Evolutionary conservation across 2,797 vertebrate genomes (phyloP), one percentile per base, ranked within the genome.

Genomic region (Danionella dracula): DNA sequence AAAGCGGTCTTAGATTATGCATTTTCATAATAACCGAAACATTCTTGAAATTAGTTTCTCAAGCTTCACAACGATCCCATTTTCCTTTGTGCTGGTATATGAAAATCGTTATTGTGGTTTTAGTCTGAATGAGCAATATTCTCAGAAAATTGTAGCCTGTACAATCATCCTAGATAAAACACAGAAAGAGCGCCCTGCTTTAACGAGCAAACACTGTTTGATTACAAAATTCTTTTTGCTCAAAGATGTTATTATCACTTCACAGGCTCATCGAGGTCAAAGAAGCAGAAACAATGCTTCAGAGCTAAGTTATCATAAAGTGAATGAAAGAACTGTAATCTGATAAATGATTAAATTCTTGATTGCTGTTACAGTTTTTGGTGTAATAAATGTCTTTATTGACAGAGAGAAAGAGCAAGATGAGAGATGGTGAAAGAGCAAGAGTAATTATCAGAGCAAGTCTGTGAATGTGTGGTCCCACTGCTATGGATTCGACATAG

Each of bases 381-480:
- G 32, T 48, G 42, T 48, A 48, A 57, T 48, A 66, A 57, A 66
- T 57, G 1, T 15, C 32, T 48, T 46, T 53, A n/a, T n/a, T 37
- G 49, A 60, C 15, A 21, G 21, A 17, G 59, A 16, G 13, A 34
- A 42, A 68, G 55, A 68, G 55, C 2, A 17, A 68, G n/a, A 59
- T 46, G 35, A 51, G 56, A 60, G 45, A 60, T 32, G 2, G 29
- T 50, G 19, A 64, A 44, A 59, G 62, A 45, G 38, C 4, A 29
- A 45, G 55, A 20, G 34, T 66, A 66, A 71, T 60, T 70, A 63
- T 70, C 50, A 40, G 35, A 40, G 32, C 7, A 57, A 64, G 32
- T 44, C 45, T 46, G 53, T 38, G 19, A 16, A n/a, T 53, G 59
- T 48, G 31, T 53, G 31, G 45, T 81, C 73, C 72, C 74, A 59